Conservation (phyloP, 1,140 invertebrate species). For the Galendromus occidentalis region DNA sequence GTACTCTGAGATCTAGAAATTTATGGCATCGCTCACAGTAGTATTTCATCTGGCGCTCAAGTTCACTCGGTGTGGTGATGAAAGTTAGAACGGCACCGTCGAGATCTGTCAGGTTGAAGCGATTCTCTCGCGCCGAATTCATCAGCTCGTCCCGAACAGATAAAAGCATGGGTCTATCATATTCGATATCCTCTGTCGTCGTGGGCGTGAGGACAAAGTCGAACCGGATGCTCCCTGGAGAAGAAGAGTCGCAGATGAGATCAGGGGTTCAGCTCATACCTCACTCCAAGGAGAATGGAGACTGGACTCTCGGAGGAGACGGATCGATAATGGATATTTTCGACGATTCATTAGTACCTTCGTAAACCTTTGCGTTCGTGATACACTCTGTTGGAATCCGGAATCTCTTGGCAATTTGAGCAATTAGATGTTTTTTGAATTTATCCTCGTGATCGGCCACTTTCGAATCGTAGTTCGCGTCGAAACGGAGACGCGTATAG, state of each 20-base stretch:
- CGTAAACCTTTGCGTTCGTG: background rate
- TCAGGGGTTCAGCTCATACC: background rate
- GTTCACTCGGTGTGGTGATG: background rate
- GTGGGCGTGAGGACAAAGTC: background rate
- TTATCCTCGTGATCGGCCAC: background rate
- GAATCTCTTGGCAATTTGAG: background rate
- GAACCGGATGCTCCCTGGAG: background rate
- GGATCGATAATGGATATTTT: too few species aligned
- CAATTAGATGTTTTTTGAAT: background rate
- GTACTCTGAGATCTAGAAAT: too few species aligned
- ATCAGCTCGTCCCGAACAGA: background rate
- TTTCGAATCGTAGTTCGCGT: background rate
- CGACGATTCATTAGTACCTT: too few species aligned
- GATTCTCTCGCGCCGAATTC: background rate
- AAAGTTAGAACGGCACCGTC: background rate
- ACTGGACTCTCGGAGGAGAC: background rate
- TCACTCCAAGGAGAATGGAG: background rate
- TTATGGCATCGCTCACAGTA: background rate
- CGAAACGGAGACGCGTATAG: background rate
- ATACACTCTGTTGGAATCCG: background rate
- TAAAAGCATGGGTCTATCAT: background rate
- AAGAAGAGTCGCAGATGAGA: background rate
- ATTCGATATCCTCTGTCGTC: background rate
- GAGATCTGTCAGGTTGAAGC: background rate
- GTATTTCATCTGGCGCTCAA: background rate